Conservation (phyloP, 2,113 vertebrate species). For the Pao palembangensis region DNA sequence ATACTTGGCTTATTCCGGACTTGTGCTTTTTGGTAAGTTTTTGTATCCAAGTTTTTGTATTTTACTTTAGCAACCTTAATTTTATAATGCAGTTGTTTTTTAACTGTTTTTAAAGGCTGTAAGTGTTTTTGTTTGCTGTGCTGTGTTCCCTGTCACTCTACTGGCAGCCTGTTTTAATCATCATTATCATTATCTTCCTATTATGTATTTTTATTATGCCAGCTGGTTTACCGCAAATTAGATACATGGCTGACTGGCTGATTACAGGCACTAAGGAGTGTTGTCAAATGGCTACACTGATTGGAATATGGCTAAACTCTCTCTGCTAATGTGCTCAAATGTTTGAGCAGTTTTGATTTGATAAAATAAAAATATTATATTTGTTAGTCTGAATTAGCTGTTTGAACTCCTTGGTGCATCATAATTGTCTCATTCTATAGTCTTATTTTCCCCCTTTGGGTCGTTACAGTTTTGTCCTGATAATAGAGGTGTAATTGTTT, state of each 20-base stretch:
- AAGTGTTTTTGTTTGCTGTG: constrained; percentile 53
- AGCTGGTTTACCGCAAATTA: constrained; percentile 4
- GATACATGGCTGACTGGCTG: constrained; percentile 9
- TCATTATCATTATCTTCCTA: background rate
- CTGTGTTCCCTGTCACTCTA: constrained; percentile 10
- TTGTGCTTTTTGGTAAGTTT: constrained; percentile 99
- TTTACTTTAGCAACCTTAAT: constrained; percentile 57
- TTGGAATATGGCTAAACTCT: background rate
- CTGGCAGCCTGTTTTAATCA: constrained; percentile 14
- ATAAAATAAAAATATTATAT: background rate
- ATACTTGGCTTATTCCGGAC: constrained; percentile 99
- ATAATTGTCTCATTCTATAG: background rate
- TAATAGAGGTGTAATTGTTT: background rate
- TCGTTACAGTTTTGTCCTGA: background rate
- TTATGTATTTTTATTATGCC: background rate
- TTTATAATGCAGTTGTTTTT: constrained; percentile 44
- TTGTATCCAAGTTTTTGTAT: constrained; percentile 64
- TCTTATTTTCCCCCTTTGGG: background rate
- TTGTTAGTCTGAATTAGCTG: background rate
- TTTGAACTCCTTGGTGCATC: background rate
- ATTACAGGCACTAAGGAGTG: constrained; percentile 38
- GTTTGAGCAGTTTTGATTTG: background rate
- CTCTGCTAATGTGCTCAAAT: too few species aligned
- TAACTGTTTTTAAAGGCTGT: constrained; percentile 38
- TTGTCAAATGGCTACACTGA: background rate